Evolutionary conservation across 2,888 invertebrate species (phyloP).

Genomic region (Drosophila quinaria): DNA sequence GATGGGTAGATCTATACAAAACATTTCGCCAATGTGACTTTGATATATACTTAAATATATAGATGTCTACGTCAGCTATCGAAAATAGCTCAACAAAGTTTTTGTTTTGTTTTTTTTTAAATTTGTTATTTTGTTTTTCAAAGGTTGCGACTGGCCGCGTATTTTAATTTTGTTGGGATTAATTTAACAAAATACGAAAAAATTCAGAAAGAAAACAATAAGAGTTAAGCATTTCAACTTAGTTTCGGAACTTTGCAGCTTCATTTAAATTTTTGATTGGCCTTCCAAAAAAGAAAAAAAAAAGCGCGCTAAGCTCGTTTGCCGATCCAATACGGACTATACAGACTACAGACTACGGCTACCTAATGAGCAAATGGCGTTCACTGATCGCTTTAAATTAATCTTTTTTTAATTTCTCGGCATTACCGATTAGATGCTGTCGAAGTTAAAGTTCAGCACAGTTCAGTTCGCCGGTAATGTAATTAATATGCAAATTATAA

Average conservation of each 20-base stretch:
- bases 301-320: conserved; percentile 65
- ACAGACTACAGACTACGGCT: conserved; percentile 24
- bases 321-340: conserved; percentile 52
- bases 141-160: conserved; percentile 51
- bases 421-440: conserved; percentile 80
- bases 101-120: conserved; percentile 4
- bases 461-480: conserved; percentile 71
- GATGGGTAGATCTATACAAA: conserved; percentile 15
- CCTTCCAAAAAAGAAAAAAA: conserved; percentile 46
- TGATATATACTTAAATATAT: conserved; percentile 14
- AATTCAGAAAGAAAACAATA: conserved; percentile 24
- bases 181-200: conserved; percentile 64
- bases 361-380: conserved; percentile 80
- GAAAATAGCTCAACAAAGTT: conserved; percentile 61
- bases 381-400: conserved; percentile 81
- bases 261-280: conserved; percentile 82
- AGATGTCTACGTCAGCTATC: conserved; percentile 54
- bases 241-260: conserved; percentile 77
- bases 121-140: conserved; percentile 51
- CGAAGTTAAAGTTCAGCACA: conserved; percentile 69
- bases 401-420: conserved; percentile 80
- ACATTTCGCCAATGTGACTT: conserved; percentile 14
- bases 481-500: conserved; percentile 80
- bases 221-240: conserved; percentile 64
- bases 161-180: conserved; percentile 65